Conservation (phyloP, 2,113 vertebrate genomes). For the Myodes glareolus region DNA sequence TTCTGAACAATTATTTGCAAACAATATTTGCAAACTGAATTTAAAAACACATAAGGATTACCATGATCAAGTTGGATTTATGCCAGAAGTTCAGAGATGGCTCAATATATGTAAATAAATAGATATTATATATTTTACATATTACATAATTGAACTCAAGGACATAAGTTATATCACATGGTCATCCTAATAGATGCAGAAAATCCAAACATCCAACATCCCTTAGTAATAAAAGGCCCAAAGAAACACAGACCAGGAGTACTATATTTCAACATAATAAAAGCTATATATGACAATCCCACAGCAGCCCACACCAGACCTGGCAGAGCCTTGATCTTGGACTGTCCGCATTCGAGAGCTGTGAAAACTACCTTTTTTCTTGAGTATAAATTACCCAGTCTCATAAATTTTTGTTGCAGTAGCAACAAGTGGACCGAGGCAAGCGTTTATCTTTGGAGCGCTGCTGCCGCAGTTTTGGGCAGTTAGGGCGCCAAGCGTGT, state of each 20-base stretch:
- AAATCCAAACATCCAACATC: neutral
- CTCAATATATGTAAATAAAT: neutral
- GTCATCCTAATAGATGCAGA: neutral
- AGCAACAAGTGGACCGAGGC: neutral
- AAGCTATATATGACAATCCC: neutral
- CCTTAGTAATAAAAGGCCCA: neutral
- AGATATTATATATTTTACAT: neutral
- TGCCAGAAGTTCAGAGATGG: neutral
- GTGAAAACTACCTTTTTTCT: neutral
- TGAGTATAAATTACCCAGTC: neutral
- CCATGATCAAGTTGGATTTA: neutral
- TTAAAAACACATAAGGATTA: neutral
- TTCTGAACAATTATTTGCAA: neutral
- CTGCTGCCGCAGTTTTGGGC: neutral
- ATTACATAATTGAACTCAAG: neutral
- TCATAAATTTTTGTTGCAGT: neutral
- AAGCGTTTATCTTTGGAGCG: neutral
- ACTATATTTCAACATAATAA: neutral
- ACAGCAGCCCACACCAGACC: too few species aligned
- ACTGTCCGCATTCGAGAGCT: neutral
- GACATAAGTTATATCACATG: neutral
- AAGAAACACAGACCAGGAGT: neutral
- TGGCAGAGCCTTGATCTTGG: neutral
- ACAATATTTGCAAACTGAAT: neutral
- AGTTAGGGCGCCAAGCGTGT: neutral